These are phyloP conservation scores for Setophaga coronata DNA, from an alignment of 2,113 vertebrate species.

Conservation along the genomic window DNA sequence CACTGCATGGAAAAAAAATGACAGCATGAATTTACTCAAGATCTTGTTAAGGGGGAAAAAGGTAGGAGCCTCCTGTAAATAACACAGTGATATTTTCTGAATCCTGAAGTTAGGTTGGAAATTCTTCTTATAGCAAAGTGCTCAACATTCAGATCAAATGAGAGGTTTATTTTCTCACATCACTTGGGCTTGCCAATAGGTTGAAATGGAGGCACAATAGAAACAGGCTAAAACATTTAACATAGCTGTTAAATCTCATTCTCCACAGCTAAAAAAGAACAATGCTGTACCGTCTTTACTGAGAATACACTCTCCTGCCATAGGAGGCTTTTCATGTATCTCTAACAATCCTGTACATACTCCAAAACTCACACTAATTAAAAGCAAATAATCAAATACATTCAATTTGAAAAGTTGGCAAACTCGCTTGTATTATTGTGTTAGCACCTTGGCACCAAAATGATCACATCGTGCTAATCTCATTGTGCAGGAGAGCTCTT, in stretches of 20 bases:
- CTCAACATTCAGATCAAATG: constrained; percentile 59
- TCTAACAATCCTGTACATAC: constrained; percentile 84
- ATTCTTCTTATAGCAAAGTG: constrained; percentile 24
- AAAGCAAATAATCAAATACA: constrained; percentile 88
- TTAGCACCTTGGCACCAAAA: constrained; percentile 85
- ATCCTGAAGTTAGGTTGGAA: constrained; percentile 29
- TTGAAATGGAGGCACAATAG: constrained; percentile 74
- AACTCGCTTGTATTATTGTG: constrained; percentile 82
- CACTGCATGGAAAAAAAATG: neutral
- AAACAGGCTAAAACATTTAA: constrained; percentile 72
- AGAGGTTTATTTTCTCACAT: constrained; percentile 69
- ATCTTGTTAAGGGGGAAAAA: neutral
- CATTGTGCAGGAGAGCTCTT: constrained; percentile 81
- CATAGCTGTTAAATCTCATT: constrained; percentile 79
- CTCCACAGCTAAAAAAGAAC: constrained; percentile 77
- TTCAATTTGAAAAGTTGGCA: constrained; percentile 87
- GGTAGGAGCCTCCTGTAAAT: neutral
- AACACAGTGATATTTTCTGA: neutral
- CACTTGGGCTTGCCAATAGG: constrained; percentile 72
- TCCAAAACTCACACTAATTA: constrained; percentile 87
- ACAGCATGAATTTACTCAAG: neutral
- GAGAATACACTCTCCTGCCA: constrained; percentile 68
- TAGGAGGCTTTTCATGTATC: constrained; percentile 76
- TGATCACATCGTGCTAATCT: constrained; percentile 77
- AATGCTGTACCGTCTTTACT: constrained; percentile 69